These are phyloP conservation scores for Limulus polyphemus DNA, from an alignment of 2,888 invertebrate genomes.

Conservation along the genomic window DNA sequence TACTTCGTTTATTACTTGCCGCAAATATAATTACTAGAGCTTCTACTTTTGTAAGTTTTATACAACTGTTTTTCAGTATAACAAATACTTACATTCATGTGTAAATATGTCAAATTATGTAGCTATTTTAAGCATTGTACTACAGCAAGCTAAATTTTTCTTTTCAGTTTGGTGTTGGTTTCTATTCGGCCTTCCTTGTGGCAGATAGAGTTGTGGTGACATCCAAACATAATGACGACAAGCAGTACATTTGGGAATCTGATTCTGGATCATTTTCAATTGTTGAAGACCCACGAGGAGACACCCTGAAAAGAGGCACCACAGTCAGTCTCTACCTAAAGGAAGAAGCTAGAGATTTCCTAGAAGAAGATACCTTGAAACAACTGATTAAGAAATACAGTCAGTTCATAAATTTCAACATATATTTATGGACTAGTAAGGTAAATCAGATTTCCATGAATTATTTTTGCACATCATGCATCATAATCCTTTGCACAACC, in stretches of 20 bases:
- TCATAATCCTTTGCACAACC: not conserved
- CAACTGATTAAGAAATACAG: conserved; percentile 92
- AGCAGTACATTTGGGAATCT: conserved; percentile 96
- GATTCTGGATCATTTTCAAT: conserved; percentile 83
- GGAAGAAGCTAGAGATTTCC: conserved; percentile 90
- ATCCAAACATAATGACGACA: conserved; percentile 84
- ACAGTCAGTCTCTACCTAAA: conserved; percentile 80
- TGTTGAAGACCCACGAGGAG: conserved; percentile 83
- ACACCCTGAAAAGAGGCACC: conserved; percentile 79
- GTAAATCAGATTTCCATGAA: conserved; percentile 29
- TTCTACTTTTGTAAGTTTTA: no score
- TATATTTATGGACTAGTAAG: conserved; percentile 78
- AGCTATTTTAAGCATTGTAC: not conserved
- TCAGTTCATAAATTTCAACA: conserved; percentile 99
- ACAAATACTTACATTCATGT: no score
- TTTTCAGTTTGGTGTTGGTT: conserved; percentile 83
- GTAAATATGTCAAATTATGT: no score
- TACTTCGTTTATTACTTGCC: no score
- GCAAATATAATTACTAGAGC: no score
- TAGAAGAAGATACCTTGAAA: conserved; percentile 81
- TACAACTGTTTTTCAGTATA: no score
- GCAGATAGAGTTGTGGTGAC: conserved; percentile 92
- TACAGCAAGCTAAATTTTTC: conserved; percentile 1
- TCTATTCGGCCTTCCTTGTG: conserved; percentile 95
- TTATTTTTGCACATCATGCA: conserved; percentile 4